phyloP scores from a whole-genome alignment of 2,888 invertebrate genomes.

The Syritta pipiens region DNA sequence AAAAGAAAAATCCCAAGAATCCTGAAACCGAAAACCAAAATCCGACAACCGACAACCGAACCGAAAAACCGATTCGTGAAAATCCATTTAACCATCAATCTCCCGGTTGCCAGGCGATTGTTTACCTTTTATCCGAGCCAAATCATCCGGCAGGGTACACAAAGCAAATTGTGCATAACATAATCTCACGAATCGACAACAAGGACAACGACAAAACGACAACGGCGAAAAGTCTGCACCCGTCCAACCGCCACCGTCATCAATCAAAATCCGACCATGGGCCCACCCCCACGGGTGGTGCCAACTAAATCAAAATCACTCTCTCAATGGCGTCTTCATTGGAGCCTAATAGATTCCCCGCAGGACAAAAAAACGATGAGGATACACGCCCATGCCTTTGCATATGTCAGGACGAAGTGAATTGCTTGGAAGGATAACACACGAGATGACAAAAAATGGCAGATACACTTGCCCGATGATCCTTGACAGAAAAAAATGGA shows the following conservation, averaged over 20 bases:
- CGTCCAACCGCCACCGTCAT: constrained; percentile 32
- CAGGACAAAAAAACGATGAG: too few relatives aligned
- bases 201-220: constrained; percentile 21
- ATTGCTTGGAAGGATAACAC: constrained; percentile 45
- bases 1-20: background rate
- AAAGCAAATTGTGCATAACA: constrained; percentile 62
- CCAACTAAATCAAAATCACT: background rate
- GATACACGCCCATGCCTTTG: constrained; percentile 21
- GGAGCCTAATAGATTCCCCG: constrained; percentile 43
- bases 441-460: constrained; percentile 40
- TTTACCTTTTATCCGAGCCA: constrained; percentile 38
- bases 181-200: constrained; percentile 26
- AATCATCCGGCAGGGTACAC: constrained; percentile 60
- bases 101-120: constrained; percentile 42
- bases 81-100: constrained; percentile 36
- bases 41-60: background rate
- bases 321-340: constrained; percentile 38
- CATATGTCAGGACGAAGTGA: constrained; percentile 45
- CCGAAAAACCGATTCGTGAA: background rate
- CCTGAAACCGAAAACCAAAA: background rate
- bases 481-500: constrained; percentile 10
- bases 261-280: constrained; percentile 40
- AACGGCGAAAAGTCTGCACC: constrained; percentile 28
- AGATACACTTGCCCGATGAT: constrained; percentile 36
- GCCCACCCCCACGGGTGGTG: background rate